These are phyloP conservation scores for Aporophyla nigra DNA, from an alignment of 2,888 invertebrate genomes.

Conservation along the genomic window DNA sequence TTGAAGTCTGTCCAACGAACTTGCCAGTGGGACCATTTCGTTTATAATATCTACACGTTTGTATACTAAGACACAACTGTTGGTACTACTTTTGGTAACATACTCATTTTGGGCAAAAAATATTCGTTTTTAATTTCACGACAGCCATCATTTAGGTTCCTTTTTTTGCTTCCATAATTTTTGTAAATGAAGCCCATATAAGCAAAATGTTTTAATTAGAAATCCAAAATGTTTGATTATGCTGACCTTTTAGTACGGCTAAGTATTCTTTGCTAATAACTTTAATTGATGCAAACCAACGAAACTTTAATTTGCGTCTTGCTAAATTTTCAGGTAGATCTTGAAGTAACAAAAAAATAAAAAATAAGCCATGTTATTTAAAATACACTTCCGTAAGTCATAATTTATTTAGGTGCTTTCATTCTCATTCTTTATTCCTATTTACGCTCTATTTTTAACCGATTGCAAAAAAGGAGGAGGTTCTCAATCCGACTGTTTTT, in stretches of 20 bases:
- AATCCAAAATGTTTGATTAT: slow-evolving; percentile 10
- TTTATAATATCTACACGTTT: background rate
- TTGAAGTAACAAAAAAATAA: background rate
- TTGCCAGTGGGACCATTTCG: background rate
- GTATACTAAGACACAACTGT: background rate
- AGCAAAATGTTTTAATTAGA: background rate
- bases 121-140: slow-evolving; percentile 1
- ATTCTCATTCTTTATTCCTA: no score
- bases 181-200: slow-evolving; percentile 27
- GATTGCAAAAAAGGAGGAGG: no score
- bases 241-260: slow-evolving; percentile 22
- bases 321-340: background rate
- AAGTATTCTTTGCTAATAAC: background rate
- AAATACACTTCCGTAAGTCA: background rate
- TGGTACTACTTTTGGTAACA: slow-evolving; percentile 1
- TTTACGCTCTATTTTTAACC: no score
- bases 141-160: background rate
- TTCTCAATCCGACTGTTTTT: no score
- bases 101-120: slow-evolving; percentile 6
- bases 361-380: background rate
- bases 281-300: background rate
- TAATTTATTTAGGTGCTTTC: no score
- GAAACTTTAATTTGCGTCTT: background rate
- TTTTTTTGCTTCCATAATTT: slow-evolving; percentile 25
- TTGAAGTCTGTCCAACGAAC: no score